Evolutionary conservation across 2,888 invertebrate genomes (phyloP), one percentile per base, ranked within the genome.

Genomic region (Drosophila borborema): DNA sequence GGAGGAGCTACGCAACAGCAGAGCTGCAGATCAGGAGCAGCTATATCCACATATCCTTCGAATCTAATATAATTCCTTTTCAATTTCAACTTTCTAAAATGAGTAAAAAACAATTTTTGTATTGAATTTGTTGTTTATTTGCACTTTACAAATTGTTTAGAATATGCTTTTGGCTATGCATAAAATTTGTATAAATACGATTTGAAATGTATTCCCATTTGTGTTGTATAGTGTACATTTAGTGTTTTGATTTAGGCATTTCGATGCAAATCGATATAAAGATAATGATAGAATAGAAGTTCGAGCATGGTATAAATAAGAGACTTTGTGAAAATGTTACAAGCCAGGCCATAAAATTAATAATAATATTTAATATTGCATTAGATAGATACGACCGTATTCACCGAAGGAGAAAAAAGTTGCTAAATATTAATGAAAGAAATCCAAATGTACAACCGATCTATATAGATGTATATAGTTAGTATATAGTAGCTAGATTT

Each of bases 151-250:
- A 70, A 70, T 60, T 63, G 64, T 49, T 60, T 20, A 40, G 59
- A 64, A 58, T 69, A 66, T 77, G 64, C 74, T n/a, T 51, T 58
- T 28, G 60, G 49, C 64, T 60, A 64, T 72, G 65, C 66, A 55
- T 51, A 49, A 51, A 49, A 51, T 45, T 56, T 68, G 63, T 69
- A 72, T 76, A 62, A 73, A 74, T 71, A 80, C 65, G 60, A 28
- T 74, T 65, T 54, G 61, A 60, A 55, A 45, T 58, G 56, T 58
- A 58, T 48, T 40, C 28, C 8, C 3, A 7, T 38, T 23, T 40
- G 14, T 16, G 16, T 40, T 40, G 20, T 23, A n/a, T 64, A 79
- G 86, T 86, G 83, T 82, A 83, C 79, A 82, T 20, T n/a, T 41
- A n/a, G 18, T 43, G 43, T 46, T 78, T 76, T 60, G 18, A 61